phyloP scores from a whole-genome alignment of 2,797 vertebrate species.

The Muscicapa comitata region DNA sequence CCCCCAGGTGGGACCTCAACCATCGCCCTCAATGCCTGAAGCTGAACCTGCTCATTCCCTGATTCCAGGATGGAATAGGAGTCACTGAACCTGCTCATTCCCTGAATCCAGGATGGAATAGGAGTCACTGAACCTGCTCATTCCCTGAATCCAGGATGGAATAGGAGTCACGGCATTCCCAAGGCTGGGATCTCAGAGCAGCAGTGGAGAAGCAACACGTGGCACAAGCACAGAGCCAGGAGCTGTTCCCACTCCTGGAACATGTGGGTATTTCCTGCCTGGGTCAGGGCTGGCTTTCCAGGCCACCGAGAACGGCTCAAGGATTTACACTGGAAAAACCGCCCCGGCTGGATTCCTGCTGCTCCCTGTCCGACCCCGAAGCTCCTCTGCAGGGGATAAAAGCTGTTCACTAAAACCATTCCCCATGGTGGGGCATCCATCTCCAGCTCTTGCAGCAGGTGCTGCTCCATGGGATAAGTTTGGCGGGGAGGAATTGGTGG shows the following conservation, averaged over 20 bases:
- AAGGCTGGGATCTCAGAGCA: rapidly evolving
- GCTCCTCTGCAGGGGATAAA: neutral
- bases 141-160: neutral
- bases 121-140: neutral
- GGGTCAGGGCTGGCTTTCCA: neutral
- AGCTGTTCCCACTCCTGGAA: neutral
- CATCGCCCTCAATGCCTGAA: rapidly evolving
- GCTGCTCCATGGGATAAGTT: neutral
- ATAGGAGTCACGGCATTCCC: neutral
- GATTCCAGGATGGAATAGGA: neutral
- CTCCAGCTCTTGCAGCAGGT: neutral
- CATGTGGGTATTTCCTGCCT: neutral
- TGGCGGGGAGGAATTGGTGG: neutral
- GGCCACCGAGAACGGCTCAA: neutral
- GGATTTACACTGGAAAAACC: neutral
- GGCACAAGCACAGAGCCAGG: neutral
- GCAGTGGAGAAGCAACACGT: neutral
- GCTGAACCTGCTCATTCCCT: neutral
- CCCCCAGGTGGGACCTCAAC: neutral
- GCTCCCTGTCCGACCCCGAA: neutral
- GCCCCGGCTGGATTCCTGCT: neutral
- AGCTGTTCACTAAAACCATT: neutral
- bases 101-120: neutral
- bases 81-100: neutral
- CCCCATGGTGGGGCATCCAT: neutral